Evolutionary conservation across 1,140 invertebrate species (phyloP), one percentile per base, ranked within the genome.

Genomic region (Neotoxoptera formosana): DNA sequence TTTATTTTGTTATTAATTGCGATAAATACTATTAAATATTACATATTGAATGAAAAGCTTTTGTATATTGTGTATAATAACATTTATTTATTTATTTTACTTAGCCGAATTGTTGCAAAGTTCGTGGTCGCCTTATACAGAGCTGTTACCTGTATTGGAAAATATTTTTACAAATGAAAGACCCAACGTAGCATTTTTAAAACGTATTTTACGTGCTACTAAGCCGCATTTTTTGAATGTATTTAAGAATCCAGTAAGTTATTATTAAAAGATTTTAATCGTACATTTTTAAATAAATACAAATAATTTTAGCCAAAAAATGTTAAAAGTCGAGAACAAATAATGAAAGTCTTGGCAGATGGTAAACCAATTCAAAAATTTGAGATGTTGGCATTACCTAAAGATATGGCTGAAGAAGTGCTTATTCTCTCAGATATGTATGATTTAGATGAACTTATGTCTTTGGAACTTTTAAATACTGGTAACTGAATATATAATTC

Each of bases 351-450:
- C 7, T 96, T 97, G 11, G 96, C 96, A 48, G 97, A 98, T 94
- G 98, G 98, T 51, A 97, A 99, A 23, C 96, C 96, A 11, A 95
- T 99, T 21, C 96, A 97, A 93, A 97, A 97, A 90, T 95, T 97
- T 48, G 97, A 97, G 0, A 96, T 97, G 93, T 97, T 98, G 94
- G 95, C 97, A 21, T 95, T 99, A 20, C 97, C 98, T 0, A 97
- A 97, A 94, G 97, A 98, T 92, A 95, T 99, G 41, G 97, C 99
- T 1, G 97, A 99, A 95, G 99, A 99, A 96, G 97, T 98, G 36
- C 95, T 99, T 1, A 98, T 99, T 84, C 96, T 99, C 94, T 98
- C 98, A 94, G 98, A 99, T 95, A 98, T 99, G 97, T 99, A 98
- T 95, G 96, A 98, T 95, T 96, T 99, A 88, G 99, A 99, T 95